A percentile compares a stretch with the other conserved stretches of the same genome.
Conservation (phyloP, 92 coral and sea anemone genomes). For the Desmophyllum pertusum region DNA sequence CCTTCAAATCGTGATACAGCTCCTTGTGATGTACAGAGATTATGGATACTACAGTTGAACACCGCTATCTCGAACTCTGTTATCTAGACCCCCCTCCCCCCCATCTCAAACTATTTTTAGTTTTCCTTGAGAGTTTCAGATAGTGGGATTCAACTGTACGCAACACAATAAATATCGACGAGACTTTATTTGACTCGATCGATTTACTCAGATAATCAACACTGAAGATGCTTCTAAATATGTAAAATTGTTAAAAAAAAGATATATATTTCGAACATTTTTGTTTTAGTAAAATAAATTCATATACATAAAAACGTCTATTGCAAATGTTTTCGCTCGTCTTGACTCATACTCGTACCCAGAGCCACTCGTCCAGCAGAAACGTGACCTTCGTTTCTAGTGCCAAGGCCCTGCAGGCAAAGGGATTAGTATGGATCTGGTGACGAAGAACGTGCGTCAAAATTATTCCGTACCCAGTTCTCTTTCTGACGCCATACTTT, state of each 20-base stretch:
- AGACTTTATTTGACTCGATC: not conserved
- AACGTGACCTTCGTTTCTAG: too few relatives aligned
- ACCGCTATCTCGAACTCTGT: too few relatives aligned
- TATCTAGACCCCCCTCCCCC: too few relatives aligned
- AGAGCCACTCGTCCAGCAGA: not conserved
- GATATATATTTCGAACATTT: slow-evolving; percentile 10
- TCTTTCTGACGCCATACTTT: too few relatives aligned
- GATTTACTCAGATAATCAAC: not conserved
- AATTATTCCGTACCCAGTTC: too few relatives aligned
- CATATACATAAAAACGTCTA: not conserved
- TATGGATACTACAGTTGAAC: too few relatives aligned
- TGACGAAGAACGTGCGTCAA: not conserved
- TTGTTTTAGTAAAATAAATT: slow-evolving; percentile 1
- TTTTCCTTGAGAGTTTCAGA: too few relatives aligned
- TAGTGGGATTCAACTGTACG: too few relatives aligned
- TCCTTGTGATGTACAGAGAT: not conserved
- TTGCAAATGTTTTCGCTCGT: too few relatives aligned
- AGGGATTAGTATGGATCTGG: too few relatives aligned
- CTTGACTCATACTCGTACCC: not conserved
- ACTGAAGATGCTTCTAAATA: not conserved
- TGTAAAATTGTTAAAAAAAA: not conserved
- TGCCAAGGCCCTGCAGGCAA: too few relatives aligned
- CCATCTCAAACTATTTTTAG: too few relatives aligned
- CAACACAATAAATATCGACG: not conserved
- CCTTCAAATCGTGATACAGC: not conserved